Evolutionary conservation across 1,140 invertebrate species (phyloP).

Genomic region (Pollicipes pollicipes): DNA sequence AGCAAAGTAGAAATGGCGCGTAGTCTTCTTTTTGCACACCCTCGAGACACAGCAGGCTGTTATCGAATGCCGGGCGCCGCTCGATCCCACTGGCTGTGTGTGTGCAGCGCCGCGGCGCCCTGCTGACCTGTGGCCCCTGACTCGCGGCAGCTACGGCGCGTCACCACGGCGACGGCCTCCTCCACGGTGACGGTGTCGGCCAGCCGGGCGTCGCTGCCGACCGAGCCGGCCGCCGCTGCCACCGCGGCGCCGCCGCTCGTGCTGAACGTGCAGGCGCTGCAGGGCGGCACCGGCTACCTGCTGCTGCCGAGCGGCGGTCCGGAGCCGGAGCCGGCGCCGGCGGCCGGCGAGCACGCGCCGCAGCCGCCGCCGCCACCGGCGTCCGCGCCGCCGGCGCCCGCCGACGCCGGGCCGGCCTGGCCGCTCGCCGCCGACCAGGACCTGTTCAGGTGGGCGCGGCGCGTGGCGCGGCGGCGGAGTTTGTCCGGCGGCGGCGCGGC

Average conservation of each 20-base stretch:
- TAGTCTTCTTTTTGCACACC: too few species aligned
- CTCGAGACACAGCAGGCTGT: too few species aligned
- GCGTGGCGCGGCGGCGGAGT: too few species aligned
- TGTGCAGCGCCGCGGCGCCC: too few species aligned
- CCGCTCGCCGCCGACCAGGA: constrained; percentile 19
- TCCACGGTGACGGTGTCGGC: constrained; percentile 10
- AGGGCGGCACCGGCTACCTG: constrained; percentile 59
- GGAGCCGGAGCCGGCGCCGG: constrained; percentile 14
- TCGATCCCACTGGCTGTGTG: too few species aligned
- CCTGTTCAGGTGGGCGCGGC: constrained; percentile 1
- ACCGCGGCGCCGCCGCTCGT: constrained; percentile 44
- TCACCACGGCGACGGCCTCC: neutral
- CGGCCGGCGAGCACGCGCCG: constrained; percentile 32
- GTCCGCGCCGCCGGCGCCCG: constrained; percentile 16
- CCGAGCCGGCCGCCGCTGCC: constrained; percentile 6
- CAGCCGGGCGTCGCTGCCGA: constrained; percentile 1
- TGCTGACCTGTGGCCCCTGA: too few species aligned
- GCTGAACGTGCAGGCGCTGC: constrained; percentile 50
- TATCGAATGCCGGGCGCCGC: too few species aligned
- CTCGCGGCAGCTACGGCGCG: neutral
- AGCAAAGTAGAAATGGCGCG: too few species aligned
- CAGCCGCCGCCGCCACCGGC: constrained; percentile 36
- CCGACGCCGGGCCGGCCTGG: constrained; percentile 19
- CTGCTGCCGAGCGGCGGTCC: constrained; percentile 49
- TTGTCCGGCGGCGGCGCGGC: too few species aligned